Evolutionary conservation across 2,888 invertebrate species (phyloP), one percentile per base, ranked within the genome.

Genomic region (Falcaria lacertinaria): DNA sequence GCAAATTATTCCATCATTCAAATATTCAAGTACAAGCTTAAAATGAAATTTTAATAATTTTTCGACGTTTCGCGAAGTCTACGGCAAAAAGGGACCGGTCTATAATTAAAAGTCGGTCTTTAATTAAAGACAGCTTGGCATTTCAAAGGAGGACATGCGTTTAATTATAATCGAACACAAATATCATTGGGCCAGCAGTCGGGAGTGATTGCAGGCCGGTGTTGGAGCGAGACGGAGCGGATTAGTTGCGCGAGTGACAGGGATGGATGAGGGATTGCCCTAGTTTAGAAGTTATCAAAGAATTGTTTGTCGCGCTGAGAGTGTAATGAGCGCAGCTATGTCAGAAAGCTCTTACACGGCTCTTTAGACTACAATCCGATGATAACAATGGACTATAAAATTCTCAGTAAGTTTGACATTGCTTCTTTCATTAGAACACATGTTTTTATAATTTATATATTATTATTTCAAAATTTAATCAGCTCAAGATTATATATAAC

Each of bases 91-190:
- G 69, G 63, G 69, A 64, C 64, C 60, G 58, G 69, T 77, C 83
- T 84, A 85, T 81, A 74, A 80, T 78, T 82, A 84, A 62, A 61
- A 64, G 60, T 48, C 60, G 53, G 62, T 69, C 68, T 83, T 82
- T 87, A 88, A 89, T 89, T 88, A 86, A 83, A 86, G 72, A 80
- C 80, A 80, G 82, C 80, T 80, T 88, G 89, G 87, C 89, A 89
- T 89, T 89, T 89, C 74, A 82, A 81, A 88, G 71, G 82, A 85
- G 89, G 88, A 80, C 89, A 80, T 83, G 68, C 64, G 81, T 83
- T 83, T 85, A 85, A 85, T 83, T 85, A 80, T 83, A 83, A 78
- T 82, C 76, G 75, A 87, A 84, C 83, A 85, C 82, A 89, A 89
- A 89, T 89, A 89, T 89, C 89, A 89, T 88, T 84, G 84, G 88